Evolutionary conservation across 2,888 invertebrate genomes (phyloP).

Genomic region (Tortricodes alternella): DNA sequence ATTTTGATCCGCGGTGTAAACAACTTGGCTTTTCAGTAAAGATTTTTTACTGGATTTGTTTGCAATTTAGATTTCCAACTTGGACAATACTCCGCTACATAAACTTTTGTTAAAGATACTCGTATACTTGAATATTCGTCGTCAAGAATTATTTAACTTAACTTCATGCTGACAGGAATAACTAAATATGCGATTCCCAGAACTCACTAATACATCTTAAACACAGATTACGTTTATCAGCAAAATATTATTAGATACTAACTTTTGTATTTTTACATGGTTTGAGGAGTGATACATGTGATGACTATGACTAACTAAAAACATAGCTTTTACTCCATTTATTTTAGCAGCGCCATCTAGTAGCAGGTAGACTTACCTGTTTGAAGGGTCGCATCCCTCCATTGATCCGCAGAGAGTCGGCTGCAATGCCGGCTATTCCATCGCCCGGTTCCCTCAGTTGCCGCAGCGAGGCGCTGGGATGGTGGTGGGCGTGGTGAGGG

Average conservation of each 20-base stretch:
- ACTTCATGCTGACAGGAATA: too few species aligned
- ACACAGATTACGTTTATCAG: conserved; percentile 1
- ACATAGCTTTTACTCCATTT: conserved; percentile 8
- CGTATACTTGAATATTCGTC: too few species aligned
- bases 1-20: too few species aligned
- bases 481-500: conserved; percentile 85
- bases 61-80: too few species aligned
- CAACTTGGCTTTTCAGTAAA: too few species aligned
- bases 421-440: conserved; percentile 97
- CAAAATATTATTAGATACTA: background rate
- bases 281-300: conserved; percentile 10
- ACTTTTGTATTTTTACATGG: background rate
- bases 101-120: too few species aligned
- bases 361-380: conserved; percentile 86
- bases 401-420: conserved; percentile 97
- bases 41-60: too few species aligned
- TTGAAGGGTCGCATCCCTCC: conserved; percentile 98
- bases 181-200: too few species aligned
- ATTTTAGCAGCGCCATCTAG: conserved; percentile 63
- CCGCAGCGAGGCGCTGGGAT: conserved; percentile 92
- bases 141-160: too few species aligned
- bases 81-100: too few species aligned
- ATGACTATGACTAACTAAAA: conserved; percentile 22
- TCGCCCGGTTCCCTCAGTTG: conserved; percentile 92
- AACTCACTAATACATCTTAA: too few species aligned